Evolutionary conservation across 2,113 vertebrate species (phyloP), one percentile per base, ranked within the genome.

Genomic region (Mugil cephalus): DNA sequence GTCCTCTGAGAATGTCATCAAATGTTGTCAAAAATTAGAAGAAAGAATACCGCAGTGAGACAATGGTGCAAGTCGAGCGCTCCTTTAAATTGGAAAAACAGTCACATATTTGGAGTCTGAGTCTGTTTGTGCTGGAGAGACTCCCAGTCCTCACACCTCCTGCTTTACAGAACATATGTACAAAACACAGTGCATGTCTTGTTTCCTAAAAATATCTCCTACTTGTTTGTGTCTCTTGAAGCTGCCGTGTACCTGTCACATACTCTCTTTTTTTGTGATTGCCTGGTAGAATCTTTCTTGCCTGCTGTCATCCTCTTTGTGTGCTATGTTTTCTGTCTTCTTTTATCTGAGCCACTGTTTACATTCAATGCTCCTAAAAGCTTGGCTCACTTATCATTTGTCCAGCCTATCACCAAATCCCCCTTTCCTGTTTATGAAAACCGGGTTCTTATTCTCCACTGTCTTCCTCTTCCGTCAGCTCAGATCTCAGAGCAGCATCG

Each of bases 101-200:
- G 36, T 69, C 59, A 40, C 1, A 8, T 72, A 55, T 71, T 43
- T 8, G 5, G 39, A 79, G 62, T 77, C 52, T 54, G 47, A 46
- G 66, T 66, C 10, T 1, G 12, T 18, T n/a, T 47, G 36, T 0
- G 51, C 19, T 10, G 14, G 51, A 40, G 30, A 30, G 18, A 56
- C n/a, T 8, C 4, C 2, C 11, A 8, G 14, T 34, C 53, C 19
- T 74, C 55, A 51, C 10, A 43, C 42, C 62, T 59, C 67, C 53
- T 5, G 35, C 60, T 50, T 66, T 56, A 40, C 64, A 79, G 48
- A 64, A 6, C 13, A 50, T 62, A 77, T 80, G 54, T 36, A 76
- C 55, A 86, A 51, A 61, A 24, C 21, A 4, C 59, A 65, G 46
- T 6, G 52, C 36, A 0, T 6, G 17, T 72, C 40, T 43, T 6